A percentile compares a stretch with the other conserved stretches of the same genome.
These are phyloP conservation scores for Nezara viridula DNA, from an alignment of 2,888 invertebrate species.

Conservation along the genomic window DNA sequence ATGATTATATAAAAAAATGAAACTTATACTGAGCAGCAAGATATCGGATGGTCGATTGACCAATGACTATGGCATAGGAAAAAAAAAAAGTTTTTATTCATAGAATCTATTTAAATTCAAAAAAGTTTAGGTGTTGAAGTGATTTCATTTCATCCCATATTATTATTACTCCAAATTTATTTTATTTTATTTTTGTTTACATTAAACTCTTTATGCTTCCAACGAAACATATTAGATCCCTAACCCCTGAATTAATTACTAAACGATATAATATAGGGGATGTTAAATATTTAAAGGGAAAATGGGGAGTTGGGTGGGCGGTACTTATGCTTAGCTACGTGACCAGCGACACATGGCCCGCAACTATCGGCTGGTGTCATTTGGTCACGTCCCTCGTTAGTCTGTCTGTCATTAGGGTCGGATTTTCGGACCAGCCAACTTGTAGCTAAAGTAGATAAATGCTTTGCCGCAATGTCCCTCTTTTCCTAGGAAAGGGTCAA, in stretches of 20 bases:
- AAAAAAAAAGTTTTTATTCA: too few relatives aligned
- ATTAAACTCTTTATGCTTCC: too few relatives aligned
- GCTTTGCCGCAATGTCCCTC: neutral
- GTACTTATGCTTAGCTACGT: neutral
- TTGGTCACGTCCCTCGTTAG: slow-evolving; percentile 14
- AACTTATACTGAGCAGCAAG: too few relatives aligned
- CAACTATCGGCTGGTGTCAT: neutral
- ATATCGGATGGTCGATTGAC: too few relatives aligned
- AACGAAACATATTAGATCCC: too few relatives aligned
- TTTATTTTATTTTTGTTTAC: too few relatives aligned
- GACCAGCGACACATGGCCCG: slow-evolving; percentile 8
- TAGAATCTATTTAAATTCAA: too few relatives aligned
- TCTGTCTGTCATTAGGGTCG: neutral
- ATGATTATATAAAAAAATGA: too few relatives aligned
- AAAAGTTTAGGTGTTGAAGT: too few relatives aligned
- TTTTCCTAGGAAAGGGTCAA: neutral
- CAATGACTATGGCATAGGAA: too few relatives aligned
- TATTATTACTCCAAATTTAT: too few relatives aligned
- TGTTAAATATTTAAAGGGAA: slow-evolving; percentile 11
- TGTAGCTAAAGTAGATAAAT: neutral
- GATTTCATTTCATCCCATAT: too few relatives aligned
- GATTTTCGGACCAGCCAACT: neutral
- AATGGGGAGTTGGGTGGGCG: neutral
- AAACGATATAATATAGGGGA: neutral
- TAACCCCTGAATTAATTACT: neutral